These are phyloP conservation scores for Dione juno DNA, from an alignment of 2,888 invertebrate species.

Conservation along the genomic window DNA sequence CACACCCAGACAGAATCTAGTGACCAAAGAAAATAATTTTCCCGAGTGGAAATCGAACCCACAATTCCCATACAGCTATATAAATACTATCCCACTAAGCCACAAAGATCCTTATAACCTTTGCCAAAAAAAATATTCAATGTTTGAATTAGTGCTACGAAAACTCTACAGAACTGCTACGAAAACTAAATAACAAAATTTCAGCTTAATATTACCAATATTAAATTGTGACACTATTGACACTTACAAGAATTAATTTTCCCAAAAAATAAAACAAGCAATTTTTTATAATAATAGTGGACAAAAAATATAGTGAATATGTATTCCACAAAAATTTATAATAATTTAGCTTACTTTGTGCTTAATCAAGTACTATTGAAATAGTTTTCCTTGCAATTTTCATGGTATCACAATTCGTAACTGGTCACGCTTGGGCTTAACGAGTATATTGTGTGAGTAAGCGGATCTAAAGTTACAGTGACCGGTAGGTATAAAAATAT, in stretches of 20 bases:
- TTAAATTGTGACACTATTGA: too few relatives aligned
- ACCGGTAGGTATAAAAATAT: not conserved
- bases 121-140: not conserved
- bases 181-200: not conserved
- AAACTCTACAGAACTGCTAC: constrained; percentile 10
- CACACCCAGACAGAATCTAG: too few relatives aligned
- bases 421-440: not conserved
- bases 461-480: not conserved
- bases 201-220: not conserved
- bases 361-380: not conserved
- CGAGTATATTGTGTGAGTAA: constrained; percentile 4
- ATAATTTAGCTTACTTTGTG: not conserved
- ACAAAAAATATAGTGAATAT: not conserved
- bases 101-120: too few relatives aligned
- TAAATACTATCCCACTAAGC: too few relatives aligned
- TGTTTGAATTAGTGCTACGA: not conserved
- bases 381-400: constrained; percentile 1
- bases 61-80: too few relatives aligned
- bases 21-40: too few relatives aligned
- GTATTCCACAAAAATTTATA: not conserved
- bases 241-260: too few relatives aligned
- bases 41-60: too few relatives aligned
- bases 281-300: not conserved
- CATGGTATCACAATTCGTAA: constrained; percentile 4
- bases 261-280: not conserved